Evolutionary conservation across 2,113 vertebrate genomes (phyloP).

Genomic region (Tinamus guttatus): DNA sequence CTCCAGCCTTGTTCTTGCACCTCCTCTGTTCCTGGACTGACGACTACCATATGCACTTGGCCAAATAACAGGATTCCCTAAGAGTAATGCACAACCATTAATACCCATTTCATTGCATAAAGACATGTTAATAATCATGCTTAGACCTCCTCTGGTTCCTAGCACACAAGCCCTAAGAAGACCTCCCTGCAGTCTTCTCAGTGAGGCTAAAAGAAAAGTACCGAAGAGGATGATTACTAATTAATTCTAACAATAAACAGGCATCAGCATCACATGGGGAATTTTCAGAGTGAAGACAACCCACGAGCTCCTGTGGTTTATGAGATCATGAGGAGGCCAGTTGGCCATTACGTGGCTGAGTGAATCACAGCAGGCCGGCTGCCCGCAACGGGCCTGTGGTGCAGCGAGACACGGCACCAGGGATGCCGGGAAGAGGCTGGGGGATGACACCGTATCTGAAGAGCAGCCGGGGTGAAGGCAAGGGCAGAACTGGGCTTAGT

Average conservation of each 20-base stretch:
- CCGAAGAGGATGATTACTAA: not conserved
- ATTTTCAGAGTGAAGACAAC: not conserved
- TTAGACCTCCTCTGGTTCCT: not conserved
- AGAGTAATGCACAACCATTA: rapidly evolving
- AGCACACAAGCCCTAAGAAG: not conserved
- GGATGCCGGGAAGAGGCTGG: rapidly evolving
- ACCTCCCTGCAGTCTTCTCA: not conserved
- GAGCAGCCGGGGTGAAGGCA: rapidly evolving
- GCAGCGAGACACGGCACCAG: rapidly evolving
- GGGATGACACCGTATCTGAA: rapidly evolving
- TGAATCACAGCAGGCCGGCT: not conserved
- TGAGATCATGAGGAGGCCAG: not conserved
- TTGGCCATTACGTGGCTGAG: rapidly evolving
- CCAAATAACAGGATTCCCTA: not conserved
- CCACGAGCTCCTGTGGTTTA: not conserved
- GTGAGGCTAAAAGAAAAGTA: not conserved
- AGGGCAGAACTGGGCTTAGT: not conserved
- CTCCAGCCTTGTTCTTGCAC: not conserved
- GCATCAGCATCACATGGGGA: not conserved
- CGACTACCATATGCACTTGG: not conserved
- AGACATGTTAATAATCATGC: not conserved
- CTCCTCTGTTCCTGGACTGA: not conserved
- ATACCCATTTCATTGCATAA: not conserved
- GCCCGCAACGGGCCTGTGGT: not conserved
- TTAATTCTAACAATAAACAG: not conserved